phyloP scores from a whole-genome alignment of 1,140 invertebrate genomes.

The Ceratosolen fusciceps region DNA sequence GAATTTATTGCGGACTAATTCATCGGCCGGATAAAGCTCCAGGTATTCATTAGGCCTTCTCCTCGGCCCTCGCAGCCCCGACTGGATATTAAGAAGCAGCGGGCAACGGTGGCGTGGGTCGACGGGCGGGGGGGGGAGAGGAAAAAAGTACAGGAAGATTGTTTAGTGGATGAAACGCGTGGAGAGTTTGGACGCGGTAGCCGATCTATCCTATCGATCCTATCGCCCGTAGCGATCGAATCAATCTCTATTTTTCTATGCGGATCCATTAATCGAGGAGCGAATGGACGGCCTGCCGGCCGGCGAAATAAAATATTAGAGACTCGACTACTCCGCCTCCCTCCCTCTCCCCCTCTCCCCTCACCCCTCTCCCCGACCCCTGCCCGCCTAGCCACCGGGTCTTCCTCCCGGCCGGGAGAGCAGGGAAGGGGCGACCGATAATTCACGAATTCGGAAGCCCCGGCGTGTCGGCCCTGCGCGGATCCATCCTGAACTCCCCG shows the following conservation, averaged over 20 bases:
- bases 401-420: slow-evolving; percentile 20
- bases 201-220: neutral
- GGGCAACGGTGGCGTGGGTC: too few relatives aligned
- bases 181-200: neutral
- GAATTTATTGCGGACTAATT: too few relatives aligned
- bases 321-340: neutral
- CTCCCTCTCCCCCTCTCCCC: neutral
- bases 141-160: neutral
- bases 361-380: too few relatives aligned
- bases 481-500: neutral
- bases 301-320: slow-evolving; percentile 35
- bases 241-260: slow-evolving; percentile 45
- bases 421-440: too few relatives aligned
- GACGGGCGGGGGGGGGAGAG: too few relatives aligned
- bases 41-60: too few relatives aligned
- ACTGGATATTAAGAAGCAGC: too few relatives aligned
- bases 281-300: slow-evolving; percentile 1
- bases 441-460: slow-evolving; percentile 28
- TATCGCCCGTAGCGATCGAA: neutral
- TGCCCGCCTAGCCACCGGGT: too few relatives aligned
- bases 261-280: slow-evolving; percentile 24
- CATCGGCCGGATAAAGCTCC: too few relatives aligned
- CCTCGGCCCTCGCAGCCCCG: neutral
- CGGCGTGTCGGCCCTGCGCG: neutral
- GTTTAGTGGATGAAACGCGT: neutral